Conservation (phyloP, 2,113 vertebrate genomes). For the Nematolebias whitei region DNA sequence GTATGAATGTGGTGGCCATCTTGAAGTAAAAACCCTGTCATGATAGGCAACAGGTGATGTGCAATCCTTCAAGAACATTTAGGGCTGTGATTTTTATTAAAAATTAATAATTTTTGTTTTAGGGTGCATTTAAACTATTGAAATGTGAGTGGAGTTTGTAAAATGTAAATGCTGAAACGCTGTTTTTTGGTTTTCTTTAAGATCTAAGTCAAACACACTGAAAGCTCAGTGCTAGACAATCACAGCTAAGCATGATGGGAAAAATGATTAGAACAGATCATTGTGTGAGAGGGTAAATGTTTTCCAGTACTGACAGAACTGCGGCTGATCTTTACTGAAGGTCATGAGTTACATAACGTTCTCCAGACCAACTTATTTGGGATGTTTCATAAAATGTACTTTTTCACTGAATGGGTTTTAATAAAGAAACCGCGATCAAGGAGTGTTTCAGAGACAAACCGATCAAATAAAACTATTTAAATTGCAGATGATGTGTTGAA, state of each 20-base stretch:
- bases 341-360: background rate
- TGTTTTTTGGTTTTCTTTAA: too few relatives aligned
- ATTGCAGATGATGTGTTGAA: too few relatives aligned
- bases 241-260: background rate
- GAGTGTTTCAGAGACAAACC: too few relatives aligned
- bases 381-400: too few relatives aligned
- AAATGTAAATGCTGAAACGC: background rate
- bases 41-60: too few relatives aligned
- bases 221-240: background rate
- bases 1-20: too few relatives aligned
- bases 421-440: background rate
- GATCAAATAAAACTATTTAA: too few relatives aligned
- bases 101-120: background rate
- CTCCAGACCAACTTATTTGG: background rate
- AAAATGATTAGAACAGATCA: constrained; percentile 6
- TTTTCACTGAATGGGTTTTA: background rate
- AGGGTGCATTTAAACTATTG: background rate
- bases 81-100: background rate
- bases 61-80: too few relatives aligned
- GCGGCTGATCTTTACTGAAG: background rate
- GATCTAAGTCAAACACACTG: too few relatives aligned
- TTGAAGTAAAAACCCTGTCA: too few relatives aligned
- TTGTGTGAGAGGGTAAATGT: background rate
- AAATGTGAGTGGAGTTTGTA: background rate
- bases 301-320: background rate